Evolutionary conservation across 2,113 vertebrate genomes (phyloP).

Genomic region (Oryzias curvinotus): DNA sequence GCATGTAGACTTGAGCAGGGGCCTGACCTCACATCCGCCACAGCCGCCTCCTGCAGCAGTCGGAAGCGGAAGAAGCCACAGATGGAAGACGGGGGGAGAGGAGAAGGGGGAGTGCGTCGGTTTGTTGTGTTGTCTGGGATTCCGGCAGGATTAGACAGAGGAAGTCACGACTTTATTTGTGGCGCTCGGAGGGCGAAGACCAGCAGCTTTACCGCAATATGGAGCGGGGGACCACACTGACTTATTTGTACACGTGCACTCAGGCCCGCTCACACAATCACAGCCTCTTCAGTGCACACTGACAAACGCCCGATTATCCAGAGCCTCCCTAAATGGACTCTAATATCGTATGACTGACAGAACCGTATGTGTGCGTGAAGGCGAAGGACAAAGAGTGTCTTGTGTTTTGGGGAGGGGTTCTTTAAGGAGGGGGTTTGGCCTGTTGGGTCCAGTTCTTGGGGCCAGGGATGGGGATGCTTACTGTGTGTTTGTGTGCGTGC

Average conservation of each 20-base stretch:
- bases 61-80: slow-evolving; percentile 55
- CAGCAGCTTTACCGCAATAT: slow-evolving; percentile 29
- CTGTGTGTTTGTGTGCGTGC: slow-evolving; percentile 30
- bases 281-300: slow-evolving; percentile 20
- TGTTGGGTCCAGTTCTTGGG: slow-evolving; percentile 71
- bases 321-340: slow-evolving; percentile 36
- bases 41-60: slow-evolving; percentile 17
- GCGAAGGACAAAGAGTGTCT: slow-evolving; percentile 71
- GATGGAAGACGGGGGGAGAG: slow-evolving; percentile 48
- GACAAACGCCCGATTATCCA: slow-evolving; percentile 22
- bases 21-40: slow-evolving; percentile 29
- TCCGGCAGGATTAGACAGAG: slow-evolving; percentile 62
- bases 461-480: slow-evolving; percentile 60
- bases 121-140: slow-evolving; percentile 48
- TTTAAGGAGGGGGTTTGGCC: slow-evolving; percentile 35
- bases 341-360: slow-evolving; percentile 51
- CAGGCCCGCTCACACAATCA: not conserved
- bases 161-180: slow-evolving; percentile 63
- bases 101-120: not conserved
- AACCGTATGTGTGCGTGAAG: slow-evolving; percentile 19
- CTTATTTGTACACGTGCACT: slow-evolving; percentile 1
- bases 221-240: slow-evolving; percentile 11
- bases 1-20: slow-evolving; percentile 28
- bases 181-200: slow-evolving; percentile 47
- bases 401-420: slow-evolving; percentile 58